Evolutionary conservation across 2,888 invertebrate species (phyloP), one percentile per base, ranked within the genome.

Genomic region (Galeopsomyia nigrocyanea): DNA sequence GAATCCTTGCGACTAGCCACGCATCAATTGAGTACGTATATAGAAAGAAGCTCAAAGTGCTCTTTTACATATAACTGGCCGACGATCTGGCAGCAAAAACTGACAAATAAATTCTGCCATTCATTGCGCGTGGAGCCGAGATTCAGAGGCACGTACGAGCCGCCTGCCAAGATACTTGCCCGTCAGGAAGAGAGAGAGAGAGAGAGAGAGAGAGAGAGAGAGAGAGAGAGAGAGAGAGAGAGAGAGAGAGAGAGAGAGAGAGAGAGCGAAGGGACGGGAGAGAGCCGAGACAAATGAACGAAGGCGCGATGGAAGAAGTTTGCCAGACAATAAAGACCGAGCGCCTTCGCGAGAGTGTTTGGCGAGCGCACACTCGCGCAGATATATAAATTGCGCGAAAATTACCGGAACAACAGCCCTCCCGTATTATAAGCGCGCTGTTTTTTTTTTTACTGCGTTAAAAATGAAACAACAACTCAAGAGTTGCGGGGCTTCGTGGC

Each of bases 381-480:
- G 46, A 69, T 14, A 55, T 68, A 74, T 60, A 75, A 75, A 72
- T 67, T 68, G 60, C 55, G 76, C 74, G 74, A 77, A 76, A 77
- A 78, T 77, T 50, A 61, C 75, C 68, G 71, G 76, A 79, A 77
- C 77, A 76, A 76, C 75, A 74, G 75, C 31, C 49, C 74, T 2
- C 76, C 76, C 73, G 76, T 71, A 76, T 76, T 76, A n/a, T n/a
- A n/a, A n/a, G n/a, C n/a, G n/a, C n/a, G n/a, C n/a, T n/a, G n/a
- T n/a, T n/a, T n/a, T n/a, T n/a, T n/a, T n/a, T n/a, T n/a, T n/a
- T n/a, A n/a, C n/a, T n/a, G n/a, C n/a, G n/a, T n/a, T n/a, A n/a
- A n/a, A 80, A 80, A 80, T 79, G 79, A 79, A 78, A 77, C 79
- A n/a, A n/a, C 26, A 26, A 26, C 3, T 26, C 26, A 5, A 26